Conservation (phyloP, 2,797 vertebrate genomes). For the Chaunax sp. region DNA sequence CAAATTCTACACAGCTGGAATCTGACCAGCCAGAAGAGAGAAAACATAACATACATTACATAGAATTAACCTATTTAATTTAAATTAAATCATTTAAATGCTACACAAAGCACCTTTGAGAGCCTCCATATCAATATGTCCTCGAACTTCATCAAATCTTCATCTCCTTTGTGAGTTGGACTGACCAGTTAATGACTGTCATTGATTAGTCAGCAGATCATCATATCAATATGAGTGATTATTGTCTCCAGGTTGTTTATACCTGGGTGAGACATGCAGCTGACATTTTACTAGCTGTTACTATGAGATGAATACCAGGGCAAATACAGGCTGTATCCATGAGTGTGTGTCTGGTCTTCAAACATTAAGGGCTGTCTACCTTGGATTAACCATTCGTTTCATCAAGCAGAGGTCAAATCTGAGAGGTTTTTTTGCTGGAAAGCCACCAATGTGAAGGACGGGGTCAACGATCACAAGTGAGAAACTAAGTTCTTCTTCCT, state of each 20-base stretch:
- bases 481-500: constrained; percentile 54
- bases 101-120: constrained; percentile 20
- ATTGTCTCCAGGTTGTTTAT: no score
- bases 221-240: no score
- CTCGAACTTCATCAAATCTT: background rate
- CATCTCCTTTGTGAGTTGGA: background rate
- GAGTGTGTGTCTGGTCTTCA: background rate
- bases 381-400: constrained; percentile 93
- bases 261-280: no score
- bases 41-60: no score
- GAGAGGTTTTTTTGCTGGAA: no score
- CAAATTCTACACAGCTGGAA: no score
- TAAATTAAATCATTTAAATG: no score
- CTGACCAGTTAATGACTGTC: background rate
- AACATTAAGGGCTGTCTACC: constrained; percentile 50
- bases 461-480: constrained; percentile 32
- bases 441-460: constrained; percentile 18
- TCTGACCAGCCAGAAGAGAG: no score
- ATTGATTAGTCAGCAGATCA: no score
- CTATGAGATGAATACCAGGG: no score
- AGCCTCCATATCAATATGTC: background rate
- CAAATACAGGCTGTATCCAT: constrained; percentile 3
- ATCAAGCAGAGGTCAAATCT: constrained; percentile 85
- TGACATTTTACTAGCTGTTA: no score
- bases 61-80: no score